These are phyloP conservation scores for Cancer borealis DNA, from an alignment of 2,888 invertebrate genomes.

Conservation along the genomic window DNA sequence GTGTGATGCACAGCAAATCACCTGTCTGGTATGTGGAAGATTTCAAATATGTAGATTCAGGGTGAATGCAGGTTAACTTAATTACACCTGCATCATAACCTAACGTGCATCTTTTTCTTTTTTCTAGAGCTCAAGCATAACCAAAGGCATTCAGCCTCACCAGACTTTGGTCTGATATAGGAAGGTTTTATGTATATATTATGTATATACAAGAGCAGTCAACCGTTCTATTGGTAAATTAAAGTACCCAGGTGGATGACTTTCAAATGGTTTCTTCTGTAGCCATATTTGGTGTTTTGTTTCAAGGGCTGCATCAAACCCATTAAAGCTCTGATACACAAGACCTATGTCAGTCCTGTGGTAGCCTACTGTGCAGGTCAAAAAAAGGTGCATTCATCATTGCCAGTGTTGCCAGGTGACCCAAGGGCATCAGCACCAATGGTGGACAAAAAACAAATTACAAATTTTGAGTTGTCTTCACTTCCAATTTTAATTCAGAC, in stretches of 20 bases:
- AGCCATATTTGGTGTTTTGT: neutral
- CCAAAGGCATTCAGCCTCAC: neutral
- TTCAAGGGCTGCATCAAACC: neutral
- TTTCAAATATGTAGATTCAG: neutral
- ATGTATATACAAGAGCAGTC: neutral
- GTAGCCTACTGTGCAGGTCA: neutral
- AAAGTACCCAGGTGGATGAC: neutral
- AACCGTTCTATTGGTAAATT: neutral
- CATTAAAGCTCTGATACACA: neutral
- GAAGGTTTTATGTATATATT: neutral
- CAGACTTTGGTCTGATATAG: neutral
- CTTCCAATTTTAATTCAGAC: conserved; percentile 68
- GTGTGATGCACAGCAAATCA: neutral
- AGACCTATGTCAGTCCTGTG: neutral
- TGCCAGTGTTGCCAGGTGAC: neutral
- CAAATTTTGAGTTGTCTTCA: conserved; percentile 60
- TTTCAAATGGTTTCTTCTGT: neutral
- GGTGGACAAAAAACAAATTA: conserved; percentile 59
- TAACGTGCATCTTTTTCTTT: neutral
- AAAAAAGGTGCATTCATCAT: neutral
- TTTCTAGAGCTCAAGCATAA: neutral
- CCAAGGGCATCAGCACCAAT: neutral
- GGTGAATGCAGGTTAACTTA: neutral
- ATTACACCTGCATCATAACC: neutral
- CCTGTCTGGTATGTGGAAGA: neutral